Evolutionary conservation across 2,797 vertebrate genomes (phyloP).

Genomic region (Cephalopachus bancanus): DNA sequence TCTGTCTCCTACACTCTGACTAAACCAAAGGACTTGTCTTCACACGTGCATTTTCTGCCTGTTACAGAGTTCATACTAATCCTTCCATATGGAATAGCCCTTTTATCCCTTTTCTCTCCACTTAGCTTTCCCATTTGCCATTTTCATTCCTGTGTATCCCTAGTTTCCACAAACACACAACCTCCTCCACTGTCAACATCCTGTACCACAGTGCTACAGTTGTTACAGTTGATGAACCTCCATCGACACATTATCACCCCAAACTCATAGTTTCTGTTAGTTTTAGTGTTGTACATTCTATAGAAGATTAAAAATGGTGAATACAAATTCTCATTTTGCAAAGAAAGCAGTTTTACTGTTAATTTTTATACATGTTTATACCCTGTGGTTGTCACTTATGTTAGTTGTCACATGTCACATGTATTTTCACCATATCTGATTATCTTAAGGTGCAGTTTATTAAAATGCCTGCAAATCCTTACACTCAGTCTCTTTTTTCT

Average conservation of each 20-base stretch:
- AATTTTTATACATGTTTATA: background rate
- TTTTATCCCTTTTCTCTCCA: background rate
- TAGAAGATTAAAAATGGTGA: background rate
- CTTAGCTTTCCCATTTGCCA: background rate
- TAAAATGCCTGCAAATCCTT: background rate
- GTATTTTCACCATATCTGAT: constrained; percentile 12
- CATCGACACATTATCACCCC: background rate
- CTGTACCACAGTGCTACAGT: background rate
- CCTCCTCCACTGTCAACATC: background rate
- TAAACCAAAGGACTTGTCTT: background rate
- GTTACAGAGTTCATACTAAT: background rate
- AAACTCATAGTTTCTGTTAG: background rate
- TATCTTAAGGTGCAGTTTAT: background rate
- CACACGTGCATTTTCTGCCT: background rate
- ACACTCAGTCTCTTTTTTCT: background rate
- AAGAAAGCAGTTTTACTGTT: background rate
- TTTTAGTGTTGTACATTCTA: background rate
- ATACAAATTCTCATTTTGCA: background rate
- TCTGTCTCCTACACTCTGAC: background rate
- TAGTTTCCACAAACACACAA: background rate
- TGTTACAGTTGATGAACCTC: background rate
- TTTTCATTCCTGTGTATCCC: background rate
- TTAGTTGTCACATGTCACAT: background rate
- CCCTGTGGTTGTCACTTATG: background rate
- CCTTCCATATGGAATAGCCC: background rate